Conservation (phyloP, 2,113 vertebrate genomes). For the Scopus umbretta region DNA sequence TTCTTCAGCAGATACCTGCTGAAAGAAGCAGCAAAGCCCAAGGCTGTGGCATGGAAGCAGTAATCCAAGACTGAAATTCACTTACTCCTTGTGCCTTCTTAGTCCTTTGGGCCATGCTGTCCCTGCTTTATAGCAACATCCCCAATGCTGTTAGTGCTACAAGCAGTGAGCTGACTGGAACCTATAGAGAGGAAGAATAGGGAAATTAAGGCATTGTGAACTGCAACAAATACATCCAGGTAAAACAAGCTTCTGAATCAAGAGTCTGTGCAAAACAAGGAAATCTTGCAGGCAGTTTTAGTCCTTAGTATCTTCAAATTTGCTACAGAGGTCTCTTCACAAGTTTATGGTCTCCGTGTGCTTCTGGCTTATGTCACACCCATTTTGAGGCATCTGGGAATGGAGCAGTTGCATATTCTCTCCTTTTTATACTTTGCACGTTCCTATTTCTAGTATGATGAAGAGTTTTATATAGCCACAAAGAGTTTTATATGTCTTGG, state of each 20-base stretch:
- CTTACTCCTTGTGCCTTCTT: neutral
- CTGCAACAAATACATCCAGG: neutral
- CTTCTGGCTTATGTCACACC: rapidly evolving
- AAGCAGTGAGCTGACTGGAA: neutral
- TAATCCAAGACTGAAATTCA: neutral
- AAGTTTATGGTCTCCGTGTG: neutral
- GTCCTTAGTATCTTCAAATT: neutral
- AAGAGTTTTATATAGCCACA: slow-evolving; percentile 1
- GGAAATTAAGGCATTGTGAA: neutral
- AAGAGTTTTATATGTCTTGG: neutral
- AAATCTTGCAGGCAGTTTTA: neutral
- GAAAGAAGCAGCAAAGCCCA: neutral
- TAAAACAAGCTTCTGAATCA: neutral
- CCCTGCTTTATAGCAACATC: neutral
- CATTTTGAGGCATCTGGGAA: neutral
- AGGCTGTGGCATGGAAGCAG: neutral
- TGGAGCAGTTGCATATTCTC: neutral
- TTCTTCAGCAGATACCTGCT: neutral
- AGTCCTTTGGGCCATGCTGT: neutral
- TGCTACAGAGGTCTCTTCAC: neutral
- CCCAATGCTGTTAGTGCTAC: neutral
- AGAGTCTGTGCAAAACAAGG: neutral
- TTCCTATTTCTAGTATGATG: neutral
- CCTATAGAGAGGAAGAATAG: neutral
- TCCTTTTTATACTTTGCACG: neutral